Conservation (phyloP, 1,140 invertebrate species). For the Anoplolepis gracilipes region DNA sequence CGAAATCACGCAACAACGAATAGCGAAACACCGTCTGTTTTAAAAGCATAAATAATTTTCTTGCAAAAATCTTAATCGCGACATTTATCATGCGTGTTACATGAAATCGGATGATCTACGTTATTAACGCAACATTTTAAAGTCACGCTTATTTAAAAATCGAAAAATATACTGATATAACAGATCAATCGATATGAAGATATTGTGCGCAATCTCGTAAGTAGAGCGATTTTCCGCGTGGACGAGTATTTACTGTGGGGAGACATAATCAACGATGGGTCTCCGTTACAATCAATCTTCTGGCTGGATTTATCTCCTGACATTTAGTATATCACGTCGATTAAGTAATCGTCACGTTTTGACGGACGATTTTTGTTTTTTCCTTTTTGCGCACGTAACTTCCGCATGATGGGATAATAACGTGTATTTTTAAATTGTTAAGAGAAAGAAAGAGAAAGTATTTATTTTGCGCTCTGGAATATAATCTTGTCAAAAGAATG, state of each 20-base stretch:
- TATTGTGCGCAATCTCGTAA: neutral
- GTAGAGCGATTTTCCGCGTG: conserved; percentile 37
- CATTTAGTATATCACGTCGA: neutral
- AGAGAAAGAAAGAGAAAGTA: neutral
- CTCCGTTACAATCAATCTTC: conserved; percentile 1
- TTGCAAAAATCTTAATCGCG: conserved; percentile 14
- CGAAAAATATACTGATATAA: neutral
- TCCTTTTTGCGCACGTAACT: too few species aligned
- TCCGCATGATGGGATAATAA: neutral
- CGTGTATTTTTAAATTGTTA: neutral
- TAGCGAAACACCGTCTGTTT: neutral
- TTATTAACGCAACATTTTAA: neutral
- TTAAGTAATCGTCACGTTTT: conserved; percentile 37
- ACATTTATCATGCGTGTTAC: conserved; percentile 16
- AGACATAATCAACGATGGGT: conserved; percentile 17
- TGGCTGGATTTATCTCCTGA: neutral
- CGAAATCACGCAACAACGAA: conserved; percentile 25
- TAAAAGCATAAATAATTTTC: conserved; percentile 24
- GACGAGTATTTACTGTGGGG: neutral
- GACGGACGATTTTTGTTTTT: conserved; percentile 48
- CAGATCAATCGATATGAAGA: neutral
- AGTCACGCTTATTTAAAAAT: neutral
- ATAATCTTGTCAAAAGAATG: too few species aligned
- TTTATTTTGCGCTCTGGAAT: too few species aligned
- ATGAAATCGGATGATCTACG: neutral